These are phyloP conservation scores for Dynastes maya DNA, from an alignment of 2,888 invertebrate species.

Conservation along the genomic window DNA sequence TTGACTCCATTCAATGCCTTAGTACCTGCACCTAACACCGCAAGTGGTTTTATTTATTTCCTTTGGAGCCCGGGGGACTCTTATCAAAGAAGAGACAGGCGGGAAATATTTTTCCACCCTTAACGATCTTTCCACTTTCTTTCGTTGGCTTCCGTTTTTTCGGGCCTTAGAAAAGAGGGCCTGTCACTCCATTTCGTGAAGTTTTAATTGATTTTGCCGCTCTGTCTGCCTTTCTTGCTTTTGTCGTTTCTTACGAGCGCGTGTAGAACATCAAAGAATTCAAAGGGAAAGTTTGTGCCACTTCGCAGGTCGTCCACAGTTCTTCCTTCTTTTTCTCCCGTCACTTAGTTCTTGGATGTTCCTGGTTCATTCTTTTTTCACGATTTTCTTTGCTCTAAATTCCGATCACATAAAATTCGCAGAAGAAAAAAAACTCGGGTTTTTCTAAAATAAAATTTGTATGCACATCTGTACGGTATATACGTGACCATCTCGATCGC, in stretches of 20 bases:
- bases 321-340: not conserved
- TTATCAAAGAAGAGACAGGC: not conserved
- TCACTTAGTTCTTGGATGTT: slow-evolving; percentile 5
- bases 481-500: slow-evolving; percentile 35
- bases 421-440: not conserved
- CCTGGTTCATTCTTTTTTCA: not conserved
- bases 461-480: slow-evolving; percentile 10
- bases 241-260: slow-evolving; percentile 34
- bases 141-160: slow-evolving; percentile 30
- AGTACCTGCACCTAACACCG: not conserved
- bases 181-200: slow-evolving; percentile 44
- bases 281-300: slow-evolving; percentile 41
- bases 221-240: slow-evolving; percentile 44
- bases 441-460: slow-evolving; percentile 18
- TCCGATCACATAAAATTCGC: not conserved
- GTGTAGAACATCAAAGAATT: slow-evolving; percentile 31
- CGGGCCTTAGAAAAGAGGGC: not conserved
- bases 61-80: not conserved
- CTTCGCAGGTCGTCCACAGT: slow-evolving; percentile 1
- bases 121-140: slow-evolving; percentile 36
- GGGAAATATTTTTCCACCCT: slow-evolving; percentile 37
- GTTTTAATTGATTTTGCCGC: slow-evolving; percentile 47
- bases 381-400: not conserved
- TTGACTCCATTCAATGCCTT: not conserved
- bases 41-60: slow-evolving; percentile 19